These are phyloP conservation scores for Drosophila phalerata DNA, from an alignment of 2,888 invertebrate genomes.

Conservation along the genomic window DNA sequence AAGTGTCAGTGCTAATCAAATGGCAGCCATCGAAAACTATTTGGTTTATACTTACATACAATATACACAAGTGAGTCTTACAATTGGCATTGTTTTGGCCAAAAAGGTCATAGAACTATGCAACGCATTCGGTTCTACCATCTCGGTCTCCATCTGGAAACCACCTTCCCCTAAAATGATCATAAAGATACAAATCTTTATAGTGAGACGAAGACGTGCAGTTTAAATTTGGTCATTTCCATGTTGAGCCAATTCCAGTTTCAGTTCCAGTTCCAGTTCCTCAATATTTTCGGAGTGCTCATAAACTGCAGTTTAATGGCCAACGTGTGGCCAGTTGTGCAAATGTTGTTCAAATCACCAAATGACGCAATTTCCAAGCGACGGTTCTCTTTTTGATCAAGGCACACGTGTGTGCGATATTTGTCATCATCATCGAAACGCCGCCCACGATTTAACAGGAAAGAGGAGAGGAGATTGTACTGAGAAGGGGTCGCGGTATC, in stretches of 20 bases:
- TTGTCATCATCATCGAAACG: slow-evolving; percentile 66
- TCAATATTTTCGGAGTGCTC: slow-evolving; percentile 31
- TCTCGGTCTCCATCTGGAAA: slow-evolving; percentile 1
- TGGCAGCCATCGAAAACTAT: slow-evolving; percentile 76
- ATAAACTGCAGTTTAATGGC: slow-evolving; percentile 71
- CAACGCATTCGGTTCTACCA: slow-evolving; percentile 18
- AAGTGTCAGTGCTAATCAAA: slow-evolving; percentile 85
- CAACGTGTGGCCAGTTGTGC: slow-evolving; percentile 51
- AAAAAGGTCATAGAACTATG: slow-evolving; percentile 66
- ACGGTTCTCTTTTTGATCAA: slow-evolving; percentile 44
- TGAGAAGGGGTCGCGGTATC: slow-evolving; percentile 11
- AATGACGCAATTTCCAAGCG: slow-evolving; percentile 52
- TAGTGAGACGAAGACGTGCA: slow-evolving; percentile 60
- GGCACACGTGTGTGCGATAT: slow-evolving; percentile 63
- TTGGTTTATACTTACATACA: slow-evolving; percentile 47
- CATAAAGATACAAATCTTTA: slow-evolving; percentile 64
- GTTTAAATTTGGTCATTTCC: slow-evolving; percentile 57
- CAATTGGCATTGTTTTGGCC: slow-evolving; percentile 51
- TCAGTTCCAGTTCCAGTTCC: slow-evolving; percentile 41
- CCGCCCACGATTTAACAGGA: slow-evolving; percentile 59
- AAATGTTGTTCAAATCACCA: slow-evolving; percentile 39
- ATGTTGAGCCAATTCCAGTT: slow-evolving; percentile 34
- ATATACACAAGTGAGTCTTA: slow-evolving; percentile 29
- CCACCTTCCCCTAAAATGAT: slow-evolving; percentile 23
- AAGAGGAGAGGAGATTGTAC: not conserved